Evolutionary conservation across 2,888 invertebrate genomes (phyloP), one percentile per base, ranked within the genome.

Genomic region (Ashinkailepas kermadecensis): DNA sequence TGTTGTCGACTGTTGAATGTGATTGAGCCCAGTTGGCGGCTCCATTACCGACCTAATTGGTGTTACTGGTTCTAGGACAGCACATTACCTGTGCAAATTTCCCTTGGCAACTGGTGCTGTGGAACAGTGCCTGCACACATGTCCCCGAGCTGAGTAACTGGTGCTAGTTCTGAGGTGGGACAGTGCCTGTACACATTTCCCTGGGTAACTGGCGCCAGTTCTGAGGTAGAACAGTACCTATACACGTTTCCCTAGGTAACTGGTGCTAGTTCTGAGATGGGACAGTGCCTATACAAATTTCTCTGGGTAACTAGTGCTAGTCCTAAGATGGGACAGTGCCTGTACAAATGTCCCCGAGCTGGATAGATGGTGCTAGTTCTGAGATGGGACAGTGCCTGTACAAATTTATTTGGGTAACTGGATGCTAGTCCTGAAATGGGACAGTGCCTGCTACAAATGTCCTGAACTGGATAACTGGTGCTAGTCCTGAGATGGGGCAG

Each of bases 321-420:
- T 25, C 70, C 70, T 39, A 25, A 70, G 70, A 70, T 70, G 70
- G 70, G 70, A 25, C 70, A 70, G 70, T 13, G 70, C 39, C 39
- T 39, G 70, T 70, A 70, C 70, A 70, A 70, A 70, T 7, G 13
- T 39, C 39, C 39, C 39, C 4, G 39, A 39, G 1, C 39, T 39
- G 39, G 39, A 39, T 18, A 11, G 25, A 1, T 15, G 70, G 70
- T 15, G 70, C 70, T 70, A 23, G 70, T 70, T 12, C 70, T 23
- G n/a, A 70, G 70, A 70, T 70, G 70, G 70, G 39, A 70, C 70
- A 70, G 70, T 54, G 70, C 39, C 70, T 54, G 70, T 70, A 70
- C 70, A 70, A 70, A 70, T 15, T 70, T 15, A 0, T 65, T n/a
- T 23, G n/a, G n/a, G 59, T 39, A 39, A 39, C 13, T 58, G 10